Percentiles rank a stretch among this genome's conserved stretches.
These are phyloP conservation scores for Ceratosolen fusciceps DNA, from an alignment of 1,140 invertebrate species.

Conservation along the genomic window DNA sequence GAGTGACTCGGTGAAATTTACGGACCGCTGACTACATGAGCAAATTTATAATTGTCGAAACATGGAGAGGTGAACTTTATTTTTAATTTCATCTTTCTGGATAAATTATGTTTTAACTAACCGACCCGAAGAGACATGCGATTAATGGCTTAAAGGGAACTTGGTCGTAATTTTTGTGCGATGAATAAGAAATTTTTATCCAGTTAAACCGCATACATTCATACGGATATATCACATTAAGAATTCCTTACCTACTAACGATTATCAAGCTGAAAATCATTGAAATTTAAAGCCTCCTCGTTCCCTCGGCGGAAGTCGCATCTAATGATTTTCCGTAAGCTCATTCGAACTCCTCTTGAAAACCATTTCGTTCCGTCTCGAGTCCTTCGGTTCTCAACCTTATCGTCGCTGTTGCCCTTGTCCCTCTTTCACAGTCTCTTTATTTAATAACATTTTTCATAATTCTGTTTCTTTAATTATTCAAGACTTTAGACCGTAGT, in stretches of 20 bases:
- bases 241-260: constrained; percentile 21
- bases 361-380: constrained; percentile 48
- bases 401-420: constrained; percentile 6
- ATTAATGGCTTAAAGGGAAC: too few relatives aligned
- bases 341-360: constrained; percentile 40
- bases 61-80: neutral
- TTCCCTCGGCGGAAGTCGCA: constrained; percentile 33
- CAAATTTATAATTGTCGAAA: constrained; percentile 1
- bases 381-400: constrained; percentile 38
- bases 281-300: constrained; percentile 46
- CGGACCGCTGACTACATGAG: neutral
- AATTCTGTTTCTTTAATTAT: neutral
- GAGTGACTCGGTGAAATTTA: neutral
- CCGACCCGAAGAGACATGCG: too few relatives aligned
- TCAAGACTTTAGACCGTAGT: too few relatives aligned
- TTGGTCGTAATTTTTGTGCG: neutral
- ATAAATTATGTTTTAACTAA: too few relatives aligned
- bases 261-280: constrained; percentile 43
- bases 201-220: neutral
- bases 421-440: constrained; percentile 8
- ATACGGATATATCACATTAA: constrained; percentile 4
- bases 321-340: constrained; percentile 48
- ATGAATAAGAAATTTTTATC: neutral
- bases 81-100: neutral
- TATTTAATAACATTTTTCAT: constrained; percentile 1